These are phyloP conservation scores for Nothura maculosa DNA, from an alignment of 2,797 vertebrate species.

Conservation along the genomic window DNA sequence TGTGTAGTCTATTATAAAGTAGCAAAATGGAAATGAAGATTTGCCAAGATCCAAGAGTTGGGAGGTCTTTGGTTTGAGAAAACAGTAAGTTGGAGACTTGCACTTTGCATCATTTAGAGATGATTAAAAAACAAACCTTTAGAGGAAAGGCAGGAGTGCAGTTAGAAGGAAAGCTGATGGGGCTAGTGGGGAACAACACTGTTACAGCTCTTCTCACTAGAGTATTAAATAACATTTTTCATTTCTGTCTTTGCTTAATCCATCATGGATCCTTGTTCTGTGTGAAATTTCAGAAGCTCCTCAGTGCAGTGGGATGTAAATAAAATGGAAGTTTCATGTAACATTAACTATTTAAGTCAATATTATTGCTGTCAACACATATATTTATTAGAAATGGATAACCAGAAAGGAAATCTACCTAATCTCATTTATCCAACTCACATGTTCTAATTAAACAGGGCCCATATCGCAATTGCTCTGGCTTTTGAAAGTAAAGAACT, in stretches of 20 bases:
- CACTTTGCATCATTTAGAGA: not conserved
- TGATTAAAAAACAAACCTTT: not conserved
- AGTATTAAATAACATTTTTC: not conserved
- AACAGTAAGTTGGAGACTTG: not conserved
- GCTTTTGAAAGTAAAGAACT: conserved; percentile 37
- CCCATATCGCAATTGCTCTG: not conserved
- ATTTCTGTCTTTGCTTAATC: not conserved
- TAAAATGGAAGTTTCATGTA: conserved; percentile 25
- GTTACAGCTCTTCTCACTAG: not conserved
- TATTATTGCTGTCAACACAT: conserved; percentile 35
- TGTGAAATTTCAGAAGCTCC: not conserved
- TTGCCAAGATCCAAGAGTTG: not conserved
- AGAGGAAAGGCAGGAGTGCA: not conserved
- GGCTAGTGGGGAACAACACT: not conserved
- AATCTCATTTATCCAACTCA: not conserved
- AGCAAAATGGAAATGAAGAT: not conserved
- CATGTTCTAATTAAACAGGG: conserved; percentile 34
- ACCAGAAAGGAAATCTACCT: conserved; percentile 15
- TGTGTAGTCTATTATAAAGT: not conserved
- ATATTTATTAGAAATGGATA: conserved; percentile 30
- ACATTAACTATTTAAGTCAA: conserved; percentile 33
- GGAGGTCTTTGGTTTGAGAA: not conserved
- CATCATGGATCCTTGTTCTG: not conserved
- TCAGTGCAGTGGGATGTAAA: not conserved
- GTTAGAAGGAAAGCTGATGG: not conserved